Percentiles rank a stretch among this genome's conserved stretches.
These are phyloP conservation scores for Molothrus ater DNA, from an alignment of 2,797 vertebrate species.

Conservation along the genomic window DNA sequence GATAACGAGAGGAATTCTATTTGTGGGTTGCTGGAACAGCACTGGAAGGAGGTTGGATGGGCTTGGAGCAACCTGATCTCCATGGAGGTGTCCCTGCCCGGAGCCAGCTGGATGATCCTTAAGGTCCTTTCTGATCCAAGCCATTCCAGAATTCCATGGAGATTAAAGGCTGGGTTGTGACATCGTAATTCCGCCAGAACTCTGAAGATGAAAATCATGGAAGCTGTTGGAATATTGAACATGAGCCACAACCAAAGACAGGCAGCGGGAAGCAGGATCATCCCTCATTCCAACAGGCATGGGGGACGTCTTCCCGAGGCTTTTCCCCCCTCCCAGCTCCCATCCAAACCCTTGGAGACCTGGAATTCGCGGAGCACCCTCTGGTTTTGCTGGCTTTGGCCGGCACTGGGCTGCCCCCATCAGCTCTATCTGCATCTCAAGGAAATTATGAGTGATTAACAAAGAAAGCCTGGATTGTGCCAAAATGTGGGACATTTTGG, in stretches of 20 bases:
- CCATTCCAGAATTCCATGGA: not conserved
- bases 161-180: not conserved
- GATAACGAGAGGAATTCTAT: not conserved
- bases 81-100: not conserved
- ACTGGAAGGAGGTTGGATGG: not conserved
- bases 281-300: not conserved
- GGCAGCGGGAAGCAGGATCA: not conserved
- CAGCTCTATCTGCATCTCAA: not conserved
- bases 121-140: not conserved
- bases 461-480: not conserved
- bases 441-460: not conserved
- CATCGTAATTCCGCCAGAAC: not conserved
- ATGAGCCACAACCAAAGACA: accelerated
- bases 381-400: constrained; percentile 1
- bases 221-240: accelerated
- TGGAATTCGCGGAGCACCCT: not conserved
- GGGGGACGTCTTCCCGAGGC: not conserved
- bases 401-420: not conserved
- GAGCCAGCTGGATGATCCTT: accelerated
- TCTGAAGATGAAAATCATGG: not conserved
- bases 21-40: not conserved
- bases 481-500: constrained; percentile 5
- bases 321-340: not conserved
- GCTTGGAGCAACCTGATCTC: not conserved
- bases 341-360: not conserved